These are phyloP conservation scores for Falco rusticolus DNA, from an alignment of 2,797 vertebrate genomes.

Conservation along the genomic window DNA sequence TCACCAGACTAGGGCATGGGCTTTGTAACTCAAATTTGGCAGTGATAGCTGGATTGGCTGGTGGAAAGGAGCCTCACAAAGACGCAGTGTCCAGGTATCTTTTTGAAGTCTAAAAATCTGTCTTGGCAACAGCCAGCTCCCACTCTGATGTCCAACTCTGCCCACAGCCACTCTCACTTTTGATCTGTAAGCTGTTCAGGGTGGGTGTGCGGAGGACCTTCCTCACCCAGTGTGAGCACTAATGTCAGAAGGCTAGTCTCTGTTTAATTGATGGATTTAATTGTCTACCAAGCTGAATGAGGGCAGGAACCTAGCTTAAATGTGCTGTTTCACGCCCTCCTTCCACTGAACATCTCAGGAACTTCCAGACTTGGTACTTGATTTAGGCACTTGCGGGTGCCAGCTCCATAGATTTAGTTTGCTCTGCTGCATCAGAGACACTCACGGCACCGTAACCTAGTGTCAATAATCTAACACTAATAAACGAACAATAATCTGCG, in stretches of 20 bases:
- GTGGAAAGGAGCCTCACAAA: not conserved
- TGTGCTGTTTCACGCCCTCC: not conserved
- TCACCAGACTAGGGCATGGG: not conserved
- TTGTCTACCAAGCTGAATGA: not conserved
- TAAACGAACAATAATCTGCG: not conserved
- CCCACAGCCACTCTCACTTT: not conserved
- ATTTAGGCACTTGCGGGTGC: not conserved
- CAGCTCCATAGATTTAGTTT: not conserved
- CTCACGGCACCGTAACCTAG: not conserved
- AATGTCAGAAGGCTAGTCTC: not conserved
- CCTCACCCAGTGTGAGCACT: not conserved
- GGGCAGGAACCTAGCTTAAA: not conserved
- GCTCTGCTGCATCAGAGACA: not conserved
- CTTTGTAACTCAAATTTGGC: not conserved
- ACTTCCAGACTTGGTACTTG: not conserved
- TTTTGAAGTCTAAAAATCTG: not conserved
- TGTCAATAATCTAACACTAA: not conserved
- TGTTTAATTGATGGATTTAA: not conserved
- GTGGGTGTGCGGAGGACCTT: not conserved
- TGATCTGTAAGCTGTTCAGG: not conserved
- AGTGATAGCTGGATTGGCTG: not conserved
- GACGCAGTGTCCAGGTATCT: not conserved
- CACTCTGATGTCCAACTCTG: not conserved
- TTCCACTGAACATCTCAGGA: not conserved
- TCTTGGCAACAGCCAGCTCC: not conserved